Base-by-base conservation (phyloP, 2,888 invertebrate species). In the Aproaerema taeniolella region DNA sequence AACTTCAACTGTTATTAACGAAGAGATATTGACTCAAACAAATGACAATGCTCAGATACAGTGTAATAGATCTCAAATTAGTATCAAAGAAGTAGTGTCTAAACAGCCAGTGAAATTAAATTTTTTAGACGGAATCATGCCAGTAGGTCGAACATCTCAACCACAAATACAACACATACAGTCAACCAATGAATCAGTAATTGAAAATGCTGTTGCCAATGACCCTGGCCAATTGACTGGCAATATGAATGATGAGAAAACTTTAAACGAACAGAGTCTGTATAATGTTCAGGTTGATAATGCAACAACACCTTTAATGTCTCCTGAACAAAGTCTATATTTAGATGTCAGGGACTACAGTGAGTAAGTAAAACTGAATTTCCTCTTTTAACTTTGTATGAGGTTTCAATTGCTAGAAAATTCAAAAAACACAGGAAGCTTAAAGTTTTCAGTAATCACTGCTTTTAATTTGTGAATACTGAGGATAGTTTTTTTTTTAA, bases 321-420 rank as follows among this genome's bases (percentile, higher is more conserved):
- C 86, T 40, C 86, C 87, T 4, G 86, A 86, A 29, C 85, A 79
- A 42, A 81, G 74, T 34, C 48, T 87, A 38, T 83, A 85, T 58
- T 67, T 87, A 43, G 85, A 86, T 69, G 68, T 86, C 1, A 65
- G 75, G 51, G 87, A 85, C 53, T 87, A 83, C 47, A 87, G 86
- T 51, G 82, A 78, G 87, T 86, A 58, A 77, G 86, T 72, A 20
- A 20, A 20, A 6, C 20, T 20, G 20, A 20, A 32, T 39, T 17
- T 1, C 5, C 30, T 8, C 13, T 10, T 11, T 10, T 14, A 25
- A 15, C 10, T 15, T 20, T 25, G 26, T 26, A 6, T 11, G 12
- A 13, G 26, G 26, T 12, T 33, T 28, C 11, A 33, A 39, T 31
- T 43, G n/a, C n/a, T n/a, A n/a, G n/a, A n/a, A n/a, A n/a, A n/a